Conservation (phyloP, 2,797 vertebrate genomes). For the Falco berigora region DNA sequence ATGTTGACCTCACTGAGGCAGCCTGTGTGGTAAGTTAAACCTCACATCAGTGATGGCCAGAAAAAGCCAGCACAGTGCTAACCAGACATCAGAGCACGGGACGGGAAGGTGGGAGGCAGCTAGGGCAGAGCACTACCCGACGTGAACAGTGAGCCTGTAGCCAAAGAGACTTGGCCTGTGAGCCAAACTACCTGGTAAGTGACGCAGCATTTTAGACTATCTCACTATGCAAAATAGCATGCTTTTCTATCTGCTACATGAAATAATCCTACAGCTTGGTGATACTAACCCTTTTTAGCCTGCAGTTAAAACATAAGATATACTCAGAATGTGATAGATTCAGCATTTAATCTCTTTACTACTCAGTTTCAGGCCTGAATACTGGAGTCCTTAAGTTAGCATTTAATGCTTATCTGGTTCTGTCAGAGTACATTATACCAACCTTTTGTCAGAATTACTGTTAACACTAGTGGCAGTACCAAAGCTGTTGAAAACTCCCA, state of each 20-base stretch:
- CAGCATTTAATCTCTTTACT: background rate
- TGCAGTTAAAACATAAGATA: background rate
- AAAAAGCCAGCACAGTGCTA: background rate
- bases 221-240: background rate
- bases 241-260: background rate
- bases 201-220: background rate
- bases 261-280: background rate
- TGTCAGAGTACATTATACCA: background rate
- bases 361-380: background rate
- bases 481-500: background rate
- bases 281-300: background rate
- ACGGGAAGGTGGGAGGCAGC: background rate
- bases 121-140: background rate
- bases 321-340: background rate
- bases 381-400: background rate
- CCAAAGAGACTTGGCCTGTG: background rate
- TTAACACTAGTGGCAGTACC: background rate
- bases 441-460: background rate
- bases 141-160: background rate
- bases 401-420: background rate
- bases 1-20: background rate
- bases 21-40: background rate
- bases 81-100: background rate
- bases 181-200: background rate
- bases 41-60: background rate